Base-by-base conservation (phyloP, 2,797 vertebrate species). In the Anguilla obscura region DNA sequence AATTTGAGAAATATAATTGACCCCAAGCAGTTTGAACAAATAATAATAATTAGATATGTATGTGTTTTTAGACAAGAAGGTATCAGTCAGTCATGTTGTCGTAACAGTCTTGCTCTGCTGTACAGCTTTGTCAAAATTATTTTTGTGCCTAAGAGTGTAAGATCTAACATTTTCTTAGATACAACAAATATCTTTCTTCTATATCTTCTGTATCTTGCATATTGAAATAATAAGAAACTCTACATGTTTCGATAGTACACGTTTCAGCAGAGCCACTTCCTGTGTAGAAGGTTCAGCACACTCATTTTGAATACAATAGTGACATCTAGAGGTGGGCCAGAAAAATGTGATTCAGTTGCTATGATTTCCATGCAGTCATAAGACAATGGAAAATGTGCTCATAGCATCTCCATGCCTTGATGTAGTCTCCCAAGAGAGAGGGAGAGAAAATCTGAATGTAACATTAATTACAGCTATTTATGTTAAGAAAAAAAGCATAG, bases 271-370 rank as follows among this genome's bases (percentile, higher is more conserved):
- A 83, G 21, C 14, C 16, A 33, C 21, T 48, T 48, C 21, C 45
- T 45, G 36, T 24, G 8, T 52, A 4, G 27, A 52, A 7, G 3
- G 12, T 54, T 30, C 40, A 45, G 63, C 24, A 60, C 40, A 86
- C 86, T 85, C 79, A 96, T 96, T 95, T 58, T 88, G 92, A 93
- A 91, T 95, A 93, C 95, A 96, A 96, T 91, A 95, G 95, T 94
- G 96, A 95, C 96, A 96, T 95, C 96, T 96, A 95, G 94, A 94
- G 96, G 89, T 33, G 0, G 86, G 91, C 71, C 50, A 63, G 88
- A 56, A 90, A 87, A 92, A 89, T 74, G 14, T 10, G 83, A 54
- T 50, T 80, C 58, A 54, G 33, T 16, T 18, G 21, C 50, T 8
- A 79, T 40, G 21, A 40, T 50, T 74, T 71, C 79, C 30, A 84